phyloP scores from a whole-genome alignment of 2,113 vertebrate genomes.

The Dolichallabes microphthalmus region DNA sequence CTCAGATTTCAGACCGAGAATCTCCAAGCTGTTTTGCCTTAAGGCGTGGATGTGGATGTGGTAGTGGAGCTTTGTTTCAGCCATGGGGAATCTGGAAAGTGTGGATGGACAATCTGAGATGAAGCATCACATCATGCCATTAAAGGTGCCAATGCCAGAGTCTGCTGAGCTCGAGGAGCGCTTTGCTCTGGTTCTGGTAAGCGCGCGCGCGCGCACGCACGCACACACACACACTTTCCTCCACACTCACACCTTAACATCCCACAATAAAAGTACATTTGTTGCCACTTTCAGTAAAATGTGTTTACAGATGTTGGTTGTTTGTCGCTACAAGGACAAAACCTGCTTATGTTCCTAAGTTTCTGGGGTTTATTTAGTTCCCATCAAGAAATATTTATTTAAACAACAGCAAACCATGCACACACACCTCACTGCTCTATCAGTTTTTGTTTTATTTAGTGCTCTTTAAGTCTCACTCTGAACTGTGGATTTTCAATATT shows the following conservation, averaged over 20 bases:
- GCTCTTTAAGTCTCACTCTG: not conserved
- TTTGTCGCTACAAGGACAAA: not conserved
- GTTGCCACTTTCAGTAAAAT: not conserved
- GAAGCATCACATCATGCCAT: constrained; percentile 79
- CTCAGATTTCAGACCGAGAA: not conserved
- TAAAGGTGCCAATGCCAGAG: constrained; percentile 96
- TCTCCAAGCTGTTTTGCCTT: not conserved
- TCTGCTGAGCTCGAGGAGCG: constrained; percentile 91
- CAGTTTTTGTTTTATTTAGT: not conserved
- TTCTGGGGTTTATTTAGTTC: not conserved
- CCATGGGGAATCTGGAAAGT: constrained; percentile 93
- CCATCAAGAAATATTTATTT: not conserved
- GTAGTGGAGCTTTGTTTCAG: constrained; percentile 18
- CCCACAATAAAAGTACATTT: not conserved
- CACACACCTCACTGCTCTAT: too few relatives aligned
- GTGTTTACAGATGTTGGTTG: not conserved
- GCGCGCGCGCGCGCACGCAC: constrained; percentile 47
- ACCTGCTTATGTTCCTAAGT: not conserved
- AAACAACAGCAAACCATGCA: not conserved
- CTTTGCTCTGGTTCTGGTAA: constrained; percentile 93
- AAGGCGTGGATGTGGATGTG: constrained; percentile 32
- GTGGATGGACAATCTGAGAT: constrained; percentile 81
- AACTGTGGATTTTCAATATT: too few relatives aligned
- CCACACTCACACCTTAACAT: not conserved
- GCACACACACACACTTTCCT: not conserved